phyloP scores from a whole-genome alignment of 2,797 vertebrate species.

The Bradypodion ventrale region DNA sequence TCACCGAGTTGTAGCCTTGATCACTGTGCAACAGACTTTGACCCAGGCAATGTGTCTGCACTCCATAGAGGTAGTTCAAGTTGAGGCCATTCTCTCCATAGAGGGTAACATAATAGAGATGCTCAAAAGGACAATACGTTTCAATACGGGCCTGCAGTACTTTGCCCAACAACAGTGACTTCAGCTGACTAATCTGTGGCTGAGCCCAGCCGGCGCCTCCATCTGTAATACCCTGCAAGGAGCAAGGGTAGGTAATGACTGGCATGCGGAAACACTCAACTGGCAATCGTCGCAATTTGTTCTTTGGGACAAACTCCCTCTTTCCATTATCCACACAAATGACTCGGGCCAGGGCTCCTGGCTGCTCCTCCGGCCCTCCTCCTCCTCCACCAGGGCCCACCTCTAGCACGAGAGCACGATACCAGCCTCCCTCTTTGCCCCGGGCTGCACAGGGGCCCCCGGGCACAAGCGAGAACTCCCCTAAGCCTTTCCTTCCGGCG shows the following conservation, averaged over 20 bases:
- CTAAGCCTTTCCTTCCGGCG: constrained; percentile 56
- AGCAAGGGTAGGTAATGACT: constrained; percentile 89
- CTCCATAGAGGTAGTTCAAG: constrained; percentile 83
- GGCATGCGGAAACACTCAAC: constrained; percentile 89
- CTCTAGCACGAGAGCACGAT: constrained; percentile 75
- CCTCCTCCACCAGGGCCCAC: constrained; percentile 46
- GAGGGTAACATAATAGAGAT: constrained; percentile 86
- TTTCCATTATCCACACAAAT: constrained; percentile 89
- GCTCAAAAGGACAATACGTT: constrained; percentile 86
- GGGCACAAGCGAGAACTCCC: constrained; percentile 72
- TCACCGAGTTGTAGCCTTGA: constrained; percentile 27
- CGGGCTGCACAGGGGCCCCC: constrained; percentile 88
- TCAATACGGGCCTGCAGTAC: constrained; percentile 84
- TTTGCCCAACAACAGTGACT: constrained; percentile 80
- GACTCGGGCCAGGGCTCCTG: constrained; percentile 77
- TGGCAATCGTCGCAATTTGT: constrained; percentile 80
- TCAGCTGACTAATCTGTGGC: constrained; percentile 79
- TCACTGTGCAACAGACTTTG: constrained; percentile 39
- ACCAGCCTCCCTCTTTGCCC: constrained; percentile 88
- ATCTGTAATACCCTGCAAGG: constrained; percentile 85
- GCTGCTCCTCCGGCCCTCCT: constrained; percentile 68
- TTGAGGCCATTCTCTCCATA: constrained; percentile 84
- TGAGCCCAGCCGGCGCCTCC: constrained; percentile 83
- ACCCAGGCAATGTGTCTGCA: constrained; percentile 65
- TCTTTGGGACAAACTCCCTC: constrained; percentile 81